Evolutionary conservation across 2,113 vertebrate genomes (phyloP).

Genomic region (Irena cyanogastra): DNA sequence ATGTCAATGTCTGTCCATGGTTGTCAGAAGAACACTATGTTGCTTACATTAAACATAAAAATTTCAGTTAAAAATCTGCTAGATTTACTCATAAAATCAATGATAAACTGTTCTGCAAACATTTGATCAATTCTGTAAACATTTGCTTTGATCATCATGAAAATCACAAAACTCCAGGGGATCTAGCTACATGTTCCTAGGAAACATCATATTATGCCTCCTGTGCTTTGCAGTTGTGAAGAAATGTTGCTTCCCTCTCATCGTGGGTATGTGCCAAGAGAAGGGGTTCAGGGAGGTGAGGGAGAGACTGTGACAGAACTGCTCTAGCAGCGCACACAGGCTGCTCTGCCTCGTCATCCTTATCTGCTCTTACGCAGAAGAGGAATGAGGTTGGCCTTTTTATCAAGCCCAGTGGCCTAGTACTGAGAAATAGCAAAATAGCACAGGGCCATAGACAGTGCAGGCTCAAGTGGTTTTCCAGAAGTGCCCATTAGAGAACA

Average conservation of each 20-base stretch:
- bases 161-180: not conserved
- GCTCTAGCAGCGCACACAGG: not conserved
- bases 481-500: slow-evolving; percentile 24
- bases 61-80: not conserved
- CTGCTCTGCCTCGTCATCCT: not conserved
- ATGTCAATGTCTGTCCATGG: not conserved
- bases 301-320: not conserved
- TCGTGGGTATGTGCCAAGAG: not conserved
- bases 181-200: not conserved
- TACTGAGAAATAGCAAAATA: not conserved
- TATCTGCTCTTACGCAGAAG: not conserved
- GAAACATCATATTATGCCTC: not conserved
- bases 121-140: not conserved
- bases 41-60: not conserved
- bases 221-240: not conserved
- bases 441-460: not conserved
- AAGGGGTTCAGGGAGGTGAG: not conserved
- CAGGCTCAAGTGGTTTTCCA: not conserved
- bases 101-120: not conserved
- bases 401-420: not conserved
- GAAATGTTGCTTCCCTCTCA: not conserved
- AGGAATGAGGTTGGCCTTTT: not conserved
- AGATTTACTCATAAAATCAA: not conserved
- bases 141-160: not conserved
- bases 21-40: not conserved